These are phyloP conservation scores for Drosophila ananassae DNA, from an alignment of 1,140 invertebrate genomes.

Conservation along the genomic window DNA sequence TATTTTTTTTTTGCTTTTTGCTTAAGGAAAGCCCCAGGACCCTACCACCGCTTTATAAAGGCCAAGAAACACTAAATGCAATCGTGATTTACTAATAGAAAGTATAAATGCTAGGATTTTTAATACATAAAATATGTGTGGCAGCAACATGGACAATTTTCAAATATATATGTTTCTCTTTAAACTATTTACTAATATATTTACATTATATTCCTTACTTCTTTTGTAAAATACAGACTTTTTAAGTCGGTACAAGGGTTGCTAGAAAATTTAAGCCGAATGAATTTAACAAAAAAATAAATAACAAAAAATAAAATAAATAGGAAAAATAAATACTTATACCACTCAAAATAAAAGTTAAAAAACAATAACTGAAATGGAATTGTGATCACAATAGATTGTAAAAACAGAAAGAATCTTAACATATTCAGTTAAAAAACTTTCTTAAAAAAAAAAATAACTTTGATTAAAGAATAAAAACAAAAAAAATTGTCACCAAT, in stretches of 20 bases:
- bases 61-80: constrained; percentile 11
- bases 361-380: neutral
- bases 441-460: neutral
- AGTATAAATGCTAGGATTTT: neutral
- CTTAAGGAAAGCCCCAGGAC: neutral
- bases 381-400: neutral
- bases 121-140: constrained; percentile 1
- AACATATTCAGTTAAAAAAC: neutral
- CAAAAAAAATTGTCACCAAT: neutral
- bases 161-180: neutral
- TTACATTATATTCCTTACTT: neutral
- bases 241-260: neutral
- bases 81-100: constrained; percentile 17
- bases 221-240: neutral
- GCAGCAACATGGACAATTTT: neutral
- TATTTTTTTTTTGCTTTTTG: neutral
- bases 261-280: constrained; percentile 7
- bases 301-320: neutral
- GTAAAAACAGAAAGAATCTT: neutral
- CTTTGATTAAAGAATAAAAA: neutral
- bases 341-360: neutral
- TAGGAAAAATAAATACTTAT: neutral
- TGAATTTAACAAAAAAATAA: neutral
- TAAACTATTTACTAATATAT: constrained; percentile 15
- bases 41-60: neutral